These are phyloP conservation scores for Pogoniulus pusillus DNA, from an alignment of 2,797 vertebrate genomes.

Conservation along the genomic window DNA sequence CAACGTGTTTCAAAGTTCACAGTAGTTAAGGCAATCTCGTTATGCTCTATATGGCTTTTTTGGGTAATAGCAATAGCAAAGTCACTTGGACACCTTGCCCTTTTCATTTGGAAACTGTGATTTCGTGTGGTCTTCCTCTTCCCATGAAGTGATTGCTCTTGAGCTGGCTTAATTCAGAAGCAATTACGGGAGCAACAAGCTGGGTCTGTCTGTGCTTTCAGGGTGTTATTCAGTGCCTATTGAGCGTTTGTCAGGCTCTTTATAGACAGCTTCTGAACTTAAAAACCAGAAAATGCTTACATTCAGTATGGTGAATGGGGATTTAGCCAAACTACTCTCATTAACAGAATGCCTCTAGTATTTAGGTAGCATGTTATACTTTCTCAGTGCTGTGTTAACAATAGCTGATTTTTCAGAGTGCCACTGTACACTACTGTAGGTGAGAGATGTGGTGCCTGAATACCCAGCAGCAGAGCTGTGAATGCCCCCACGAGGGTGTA, in stretches of 20 bases:
- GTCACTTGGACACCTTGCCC: neutral
- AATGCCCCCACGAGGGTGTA: neutral
- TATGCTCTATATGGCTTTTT: too few relatives aligned
- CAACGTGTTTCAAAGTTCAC: neutral
- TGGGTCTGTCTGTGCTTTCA: neutral
- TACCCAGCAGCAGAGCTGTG: neutral
- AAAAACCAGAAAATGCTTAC: neutral
- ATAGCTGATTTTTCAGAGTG: conserved; percentile 21
- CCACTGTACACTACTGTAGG: neutral
- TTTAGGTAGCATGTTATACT: conserved; percentile 6
- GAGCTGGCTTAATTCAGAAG: neutral
- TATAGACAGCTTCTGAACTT: neutral
- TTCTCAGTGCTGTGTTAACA: neutral
- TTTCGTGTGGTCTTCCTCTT: neutral
- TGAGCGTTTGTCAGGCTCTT: conserved; percentile 1
- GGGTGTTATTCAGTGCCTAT: neutral
- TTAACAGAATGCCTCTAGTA: neutral
- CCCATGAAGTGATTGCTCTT: neutral
- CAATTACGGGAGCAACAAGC: neutral
- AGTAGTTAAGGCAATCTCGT: too few relatives aligned
- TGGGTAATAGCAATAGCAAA: too few relatives aligned
- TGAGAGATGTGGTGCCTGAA: conserved; percentile 6
- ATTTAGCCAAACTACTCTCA: neutral
- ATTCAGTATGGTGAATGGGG: neutral
- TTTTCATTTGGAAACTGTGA: neutral